Conservation (phyloP, 2,888 invertebrate genomes). For the Micropterix aruncella region DNA sequence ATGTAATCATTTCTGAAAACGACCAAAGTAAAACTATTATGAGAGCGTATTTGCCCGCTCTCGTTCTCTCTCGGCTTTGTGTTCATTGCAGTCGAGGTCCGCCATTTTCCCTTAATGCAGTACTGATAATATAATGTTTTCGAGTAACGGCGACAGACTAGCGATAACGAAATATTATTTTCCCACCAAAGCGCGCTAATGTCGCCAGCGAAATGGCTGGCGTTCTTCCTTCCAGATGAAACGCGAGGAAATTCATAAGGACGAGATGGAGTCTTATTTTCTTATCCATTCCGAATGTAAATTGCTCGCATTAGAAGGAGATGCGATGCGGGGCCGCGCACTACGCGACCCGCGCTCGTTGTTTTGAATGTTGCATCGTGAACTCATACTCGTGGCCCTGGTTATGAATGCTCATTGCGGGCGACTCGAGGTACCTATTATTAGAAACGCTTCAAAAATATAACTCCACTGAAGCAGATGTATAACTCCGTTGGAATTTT, state of each 20-base stretch:
- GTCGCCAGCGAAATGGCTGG: not conserved
- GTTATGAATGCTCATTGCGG: too few relatives aligned
- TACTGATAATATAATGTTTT: not conserved
- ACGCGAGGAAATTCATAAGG: not conserved
- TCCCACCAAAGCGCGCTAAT: not conserved
- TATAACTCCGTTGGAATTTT: too few relatives aligned
- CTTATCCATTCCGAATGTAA: not conserved
- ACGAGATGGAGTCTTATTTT: not conserved
- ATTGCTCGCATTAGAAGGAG: not conserved
- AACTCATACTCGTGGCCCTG: too few relatives aligned
- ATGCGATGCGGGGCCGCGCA: not conserved
- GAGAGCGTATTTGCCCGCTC: too few relatives aligned
- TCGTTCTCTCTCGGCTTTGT: not conserved
- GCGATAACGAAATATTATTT: not conserved
- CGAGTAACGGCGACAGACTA: not conserved
- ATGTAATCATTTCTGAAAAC: too few relatives aligned
- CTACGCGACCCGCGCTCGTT: not conserved
- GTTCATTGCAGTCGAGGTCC: not conserved
- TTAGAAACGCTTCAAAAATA: too few relatives aligned
- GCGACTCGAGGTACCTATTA: too few relatives aligned
- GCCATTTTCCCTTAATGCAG: not conserved
- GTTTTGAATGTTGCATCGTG: not conserved
- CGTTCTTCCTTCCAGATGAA: not conserved
- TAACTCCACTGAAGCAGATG: too few relatives aligned
- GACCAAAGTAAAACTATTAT: too few relatives aligned